phyloP scores from a whole-genome alignment of 2,113 vertebrate species.

The Noctilio leporinus region DNA sequence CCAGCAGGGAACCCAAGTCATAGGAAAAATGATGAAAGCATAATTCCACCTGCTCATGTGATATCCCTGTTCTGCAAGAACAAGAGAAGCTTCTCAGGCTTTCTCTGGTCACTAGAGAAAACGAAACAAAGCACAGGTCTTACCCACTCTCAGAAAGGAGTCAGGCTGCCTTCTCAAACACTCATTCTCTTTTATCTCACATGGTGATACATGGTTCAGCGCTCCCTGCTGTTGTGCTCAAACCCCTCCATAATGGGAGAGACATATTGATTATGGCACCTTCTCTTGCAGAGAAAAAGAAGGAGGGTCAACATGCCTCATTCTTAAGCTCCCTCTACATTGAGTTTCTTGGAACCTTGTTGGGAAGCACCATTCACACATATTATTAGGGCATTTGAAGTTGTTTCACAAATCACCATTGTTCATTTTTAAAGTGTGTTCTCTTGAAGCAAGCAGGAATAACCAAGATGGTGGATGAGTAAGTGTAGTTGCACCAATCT shows the following conservation, averaged over 20 bases:
- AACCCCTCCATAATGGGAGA: not conserved
- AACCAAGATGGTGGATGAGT: no score
- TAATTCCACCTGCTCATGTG: not conserved
- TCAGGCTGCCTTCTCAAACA: not conserved
- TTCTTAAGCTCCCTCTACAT: not conserved
- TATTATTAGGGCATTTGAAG: not conserved
- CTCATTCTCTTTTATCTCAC: not conserved
- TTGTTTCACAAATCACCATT: not conserved
- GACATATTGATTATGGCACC: not conserved
- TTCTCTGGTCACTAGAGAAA: not conserved
- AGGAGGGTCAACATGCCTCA: not conserved
- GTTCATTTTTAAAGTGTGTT: no score
- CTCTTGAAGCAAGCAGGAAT: no score
- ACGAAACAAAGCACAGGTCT: not conserved
- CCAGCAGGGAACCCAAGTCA: not conserved
- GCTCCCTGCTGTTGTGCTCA: not conserved
- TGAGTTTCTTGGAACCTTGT: not conserved
- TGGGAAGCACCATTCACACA: not conserved
- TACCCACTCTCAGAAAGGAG: not conserved
- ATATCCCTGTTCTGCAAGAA: not conserved
- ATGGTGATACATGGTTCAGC: not conserved
- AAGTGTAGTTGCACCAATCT: no score
- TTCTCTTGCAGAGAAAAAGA: not conserved
- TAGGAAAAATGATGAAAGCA: not conserved
- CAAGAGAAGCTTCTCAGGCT: not conserved